Percentiles rank a stretch among this genome's conserved stretches.
Evolutionary conservation across 1,140 invertebrate genomes (phyloP).

Genomic region (Stratiolaelaps scimitus): DNA sequence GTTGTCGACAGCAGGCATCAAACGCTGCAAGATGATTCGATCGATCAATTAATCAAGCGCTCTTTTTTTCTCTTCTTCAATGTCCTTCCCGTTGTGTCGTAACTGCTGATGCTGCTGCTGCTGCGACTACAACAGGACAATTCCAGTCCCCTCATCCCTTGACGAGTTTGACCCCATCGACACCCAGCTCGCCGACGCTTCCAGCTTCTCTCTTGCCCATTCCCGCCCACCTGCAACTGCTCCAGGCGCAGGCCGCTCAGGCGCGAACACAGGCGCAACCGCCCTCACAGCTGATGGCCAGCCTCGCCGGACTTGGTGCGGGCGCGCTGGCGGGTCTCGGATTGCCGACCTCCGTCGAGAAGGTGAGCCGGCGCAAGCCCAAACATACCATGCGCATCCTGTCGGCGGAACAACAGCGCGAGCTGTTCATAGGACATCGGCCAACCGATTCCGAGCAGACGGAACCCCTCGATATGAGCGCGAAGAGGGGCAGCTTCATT

Average conservation of each 20-base stretch:
- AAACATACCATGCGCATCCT: constrained; percentile 36
- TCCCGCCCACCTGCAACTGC: constrained; percentile 13
- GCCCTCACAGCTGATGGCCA: too few species aligned
- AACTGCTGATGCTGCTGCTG: too few species aligned
- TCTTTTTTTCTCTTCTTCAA: too few species aligned
- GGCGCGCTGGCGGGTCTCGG: not conserved
- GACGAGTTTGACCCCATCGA: not conserved
- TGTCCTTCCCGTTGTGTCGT: too few species aligned
- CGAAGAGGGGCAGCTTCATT: constrained; percentile 32
- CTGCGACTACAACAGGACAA: not conserved
- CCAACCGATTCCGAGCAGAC: constrained; percentile 35
- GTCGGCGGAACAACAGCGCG: constrained; percentile 34
- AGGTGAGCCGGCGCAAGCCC: constrained; percentile 34
- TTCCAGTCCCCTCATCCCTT: constrained; percentile 9
- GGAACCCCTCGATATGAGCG: constrained; percentile 36
- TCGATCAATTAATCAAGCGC: too few species aligned
- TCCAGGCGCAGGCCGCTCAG: constrained; percentile 27
- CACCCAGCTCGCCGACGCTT: constrained; percentile 22
- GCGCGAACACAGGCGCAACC: not conserved
- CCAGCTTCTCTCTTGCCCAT: not conserved
- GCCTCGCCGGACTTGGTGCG: too few species aligned
- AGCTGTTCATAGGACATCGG: constrained; percentile 31
- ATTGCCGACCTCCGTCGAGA: not conserved
- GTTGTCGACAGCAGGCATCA: too few species aligned
- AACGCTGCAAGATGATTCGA: too few species aligned